A percentile compares a stretch with the other conserved stretches of the same genome.
phyloP scores from a whole-genome alignment of 2,797 vertebrate genomes.

The Leuciscus waleckii region DNA sequence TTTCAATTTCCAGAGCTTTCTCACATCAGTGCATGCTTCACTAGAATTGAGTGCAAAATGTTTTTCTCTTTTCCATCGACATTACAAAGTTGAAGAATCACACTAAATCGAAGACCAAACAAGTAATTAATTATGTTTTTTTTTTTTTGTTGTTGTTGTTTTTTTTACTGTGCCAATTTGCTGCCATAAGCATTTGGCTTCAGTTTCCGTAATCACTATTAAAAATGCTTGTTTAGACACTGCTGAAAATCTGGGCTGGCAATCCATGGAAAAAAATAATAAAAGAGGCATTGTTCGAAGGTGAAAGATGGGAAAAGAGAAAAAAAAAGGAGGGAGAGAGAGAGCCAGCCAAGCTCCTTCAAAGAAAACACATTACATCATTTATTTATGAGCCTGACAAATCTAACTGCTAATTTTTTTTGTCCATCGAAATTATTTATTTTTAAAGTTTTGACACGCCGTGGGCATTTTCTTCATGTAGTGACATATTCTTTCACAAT shows the following conservation, averaged over 20 bases:
- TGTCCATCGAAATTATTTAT: background rate
- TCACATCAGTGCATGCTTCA: background rate
- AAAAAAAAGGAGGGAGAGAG: background rate
- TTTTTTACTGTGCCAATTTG: background rate
- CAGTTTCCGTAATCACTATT: background rate
- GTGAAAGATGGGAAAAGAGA: constrained; percentile 10
- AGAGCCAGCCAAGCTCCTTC: constrained; percentile 14
- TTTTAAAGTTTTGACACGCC: constrained; percentile 12
- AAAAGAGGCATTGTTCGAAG: constrained; percentile 47
- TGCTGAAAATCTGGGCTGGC: constrained; percentile 3
- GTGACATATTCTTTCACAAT: constrained; percentile 12
- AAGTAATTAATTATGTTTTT: background rate
- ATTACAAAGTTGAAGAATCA: background rate
- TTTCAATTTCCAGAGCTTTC: constrained; percentile 1
- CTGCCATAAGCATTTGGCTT: background rate
- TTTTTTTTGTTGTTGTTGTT: too few relatives aligned
- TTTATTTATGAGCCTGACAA: constrained; percentile 13
- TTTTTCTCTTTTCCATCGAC: background rate
- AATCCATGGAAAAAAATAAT: constrained; percentile 35
- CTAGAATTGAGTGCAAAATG: background rate
- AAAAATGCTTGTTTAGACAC: constrained; percentile 16
- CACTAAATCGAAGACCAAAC: background rate
- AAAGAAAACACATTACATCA: constrained; percentile 56
- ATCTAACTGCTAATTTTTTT: constrained; percentile 5
- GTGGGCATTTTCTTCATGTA: background rate